Conservation (phyloP, 30 jellyfish, hydroid and myxozoan genomes). For the Pseudorhiza aurosa region DNA sequence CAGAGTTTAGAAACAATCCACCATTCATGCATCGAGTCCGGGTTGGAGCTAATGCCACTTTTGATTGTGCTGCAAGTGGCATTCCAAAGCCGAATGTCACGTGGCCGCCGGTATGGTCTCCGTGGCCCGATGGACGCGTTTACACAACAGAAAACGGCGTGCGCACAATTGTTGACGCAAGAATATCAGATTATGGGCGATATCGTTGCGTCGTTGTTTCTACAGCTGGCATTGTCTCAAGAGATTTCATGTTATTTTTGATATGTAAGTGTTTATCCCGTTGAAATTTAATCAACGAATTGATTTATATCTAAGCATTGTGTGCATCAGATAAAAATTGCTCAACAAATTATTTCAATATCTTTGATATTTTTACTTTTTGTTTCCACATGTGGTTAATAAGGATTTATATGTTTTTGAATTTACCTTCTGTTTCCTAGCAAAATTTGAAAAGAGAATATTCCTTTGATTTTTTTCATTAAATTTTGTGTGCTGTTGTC, state of each 20-base stretch:
- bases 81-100: constrained; percentile 92
- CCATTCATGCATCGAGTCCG: constrained; percentile 23
- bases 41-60: constrained; percentile 73
- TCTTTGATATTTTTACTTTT: neutral
- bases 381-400: neutral
- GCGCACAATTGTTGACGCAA: constrained; percentile 50
- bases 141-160: constrained; percentile 50
- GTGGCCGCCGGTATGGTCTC: constrained; percentile 68
- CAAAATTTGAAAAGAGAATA: too few relatives aligned
- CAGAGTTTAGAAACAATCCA: constrained; percentile 62
- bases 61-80: constrained; percentile 92
- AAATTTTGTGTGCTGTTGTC: too few relatives aligned
- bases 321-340: too few relatives aligned
- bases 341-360: too few relatives aligned
- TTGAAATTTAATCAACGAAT: neutral
- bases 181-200: constrained; percentile 68
- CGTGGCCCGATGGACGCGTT: constrained; percentile 48
- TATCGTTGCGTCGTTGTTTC: constrained; percentile 80
- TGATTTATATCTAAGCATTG: too few relatives aligned
- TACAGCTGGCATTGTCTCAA: constrained; percentile 64
- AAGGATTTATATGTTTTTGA: neutral
- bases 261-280: neutral
- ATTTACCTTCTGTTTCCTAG: neutral
- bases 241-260: constrained; percentile 67
- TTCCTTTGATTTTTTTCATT: too few relatives aligned